Evolutionary conservation across 2,797 vertebrate genomes (phyloP), one percentile per base, ranked within the genome.

Genomic region (Delichon dasypus): DNA sequence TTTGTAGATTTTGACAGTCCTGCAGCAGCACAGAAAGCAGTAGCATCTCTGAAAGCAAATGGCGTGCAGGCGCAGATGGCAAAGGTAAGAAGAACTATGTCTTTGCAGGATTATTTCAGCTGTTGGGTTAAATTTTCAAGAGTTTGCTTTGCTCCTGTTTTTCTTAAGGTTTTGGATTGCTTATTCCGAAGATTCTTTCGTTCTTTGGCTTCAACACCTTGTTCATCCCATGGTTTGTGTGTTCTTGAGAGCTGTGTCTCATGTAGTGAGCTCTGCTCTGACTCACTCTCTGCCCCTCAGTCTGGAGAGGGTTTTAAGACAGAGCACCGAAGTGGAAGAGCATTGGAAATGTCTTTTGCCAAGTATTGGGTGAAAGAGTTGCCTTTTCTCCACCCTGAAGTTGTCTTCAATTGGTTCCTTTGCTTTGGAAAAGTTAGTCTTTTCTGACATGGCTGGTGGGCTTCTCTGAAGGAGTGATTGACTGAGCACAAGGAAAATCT

Each of bases 1-100:
- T 99, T 99, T 98, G 99, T 99, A 98, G 99, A 99, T 98, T 99
- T 99, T 94, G 99, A 99, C 98, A 99, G 99, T 97, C 99, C 99
- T 0, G 98, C 99, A 93, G 99, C 99, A 48, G 99, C 99, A 74
- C 99, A 99, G 98, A 99, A 99, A 98, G 99, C 99, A 11, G 99
- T 99, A 97, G 98, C 99, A 11, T 99, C 99, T 96, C 98, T 99
- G 96, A 99, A 99, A 98, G 99, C 99, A 97, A 99, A 98, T 91
- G 99, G 99, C 4, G 99, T 99, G 64, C 99, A 99, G 97, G 99
- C 99, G 4, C 99, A 99, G 98, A 99, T 99, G 99, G 99, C 99
- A 97, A 99, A 99, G 99, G 99, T 99, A 99, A 97, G 98, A 93
- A 5, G 42, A 53, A 10, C 29, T 25, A 1, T 47, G 18, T 50